Conservation (phyloP, 2,888 invertebrate species). For the Orchesella flavescens region DNA sequence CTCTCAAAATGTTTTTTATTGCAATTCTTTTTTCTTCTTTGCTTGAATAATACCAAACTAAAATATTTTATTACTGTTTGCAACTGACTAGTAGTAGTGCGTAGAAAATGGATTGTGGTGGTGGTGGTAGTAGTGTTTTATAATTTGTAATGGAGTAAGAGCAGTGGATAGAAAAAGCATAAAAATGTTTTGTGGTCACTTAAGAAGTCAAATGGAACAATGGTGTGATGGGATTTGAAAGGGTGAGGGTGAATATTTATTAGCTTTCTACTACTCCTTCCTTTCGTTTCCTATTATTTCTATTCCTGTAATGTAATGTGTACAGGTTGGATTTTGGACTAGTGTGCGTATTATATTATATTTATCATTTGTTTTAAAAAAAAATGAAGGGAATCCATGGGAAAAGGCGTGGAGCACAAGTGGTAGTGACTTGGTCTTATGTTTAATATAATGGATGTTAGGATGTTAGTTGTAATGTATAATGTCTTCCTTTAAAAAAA, state of each 20-base stretch:
- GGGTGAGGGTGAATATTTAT: conserved; percentile 57
- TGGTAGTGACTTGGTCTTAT: too few species aligned
- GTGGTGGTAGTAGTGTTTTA: background rate
- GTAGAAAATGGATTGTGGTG: background rate
- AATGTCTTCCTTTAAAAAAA: conserved; percentile 48
- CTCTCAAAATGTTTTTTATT: background rate
- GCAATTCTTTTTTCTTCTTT: background rate
- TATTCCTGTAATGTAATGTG: too few species aligned
- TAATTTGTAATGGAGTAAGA: background rate
- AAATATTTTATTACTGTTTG: background rate
- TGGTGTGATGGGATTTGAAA: conserved; percentile 25
- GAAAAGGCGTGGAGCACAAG: conserved; percentile 41
- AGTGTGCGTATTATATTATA: background rate
- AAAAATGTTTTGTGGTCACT: conserved; percentile 58
- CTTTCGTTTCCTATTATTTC: background rate
- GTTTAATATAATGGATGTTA: too few species aligned
- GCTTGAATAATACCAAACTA: background rate
- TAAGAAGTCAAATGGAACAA: conserved; percentile 38
- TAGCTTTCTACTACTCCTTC: conserved; percentile 24
- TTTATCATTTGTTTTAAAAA: conserved; percentile 33
- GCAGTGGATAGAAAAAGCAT: conserved; percentile 15
- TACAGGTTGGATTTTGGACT: background rate
- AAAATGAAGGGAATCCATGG: conserved; percentile 23
- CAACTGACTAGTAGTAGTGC: too few species aligned
- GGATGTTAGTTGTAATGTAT: too few species aligned